A percentile compares a stretch with the other conserved stretches of the same genome.
Evolutionary conservation across 2,888 invertebrate species (phyloP).

Genomic region (Dryobotodes eremita): DNA sequence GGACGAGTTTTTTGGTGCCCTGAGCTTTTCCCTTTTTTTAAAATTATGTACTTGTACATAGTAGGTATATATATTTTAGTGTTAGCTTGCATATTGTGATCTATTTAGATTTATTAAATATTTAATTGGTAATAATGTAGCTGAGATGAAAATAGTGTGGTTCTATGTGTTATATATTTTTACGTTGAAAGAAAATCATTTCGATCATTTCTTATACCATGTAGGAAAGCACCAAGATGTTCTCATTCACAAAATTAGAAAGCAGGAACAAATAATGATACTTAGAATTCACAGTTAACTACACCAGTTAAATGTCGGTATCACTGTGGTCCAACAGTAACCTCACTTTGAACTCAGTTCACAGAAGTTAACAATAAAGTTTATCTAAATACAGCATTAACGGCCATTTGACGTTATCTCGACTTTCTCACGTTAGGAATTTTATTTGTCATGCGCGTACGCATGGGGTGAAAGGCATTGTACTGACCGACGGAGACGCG

Average conservation of each 20-base stretch:
- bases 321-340: constrained; percentile 56
- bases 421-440: constrained; percentile 84
- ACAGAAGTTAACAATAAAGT: constrained; percentile 77
- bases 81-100: too few species aligned
- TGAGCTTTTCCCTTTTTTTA: too few species aligned
- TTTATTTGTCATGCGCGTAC: constrained; percentile 79
- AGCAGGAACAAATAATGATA: constrained; percentile 44
- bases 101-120: too few species aligned
- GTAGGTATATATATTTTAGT: too few species aligned
- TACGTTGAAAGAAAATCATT: background rate
- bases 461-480: constrained; percentile 78
- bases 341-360: constrained; percentile 67
- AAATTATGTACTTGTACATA: too few species aligned
- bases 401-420: constrained; percentile 80
- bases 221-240: background rate
- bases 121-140: too few species aligned
- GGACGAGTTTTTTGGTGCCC: too few species aligned
- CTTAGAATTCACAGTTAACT: constrained; percentile 53
- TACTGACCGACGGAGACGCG: constrained; percentile 66
- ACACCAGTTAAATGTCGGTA: constrained; percentile 45
- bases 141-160: too few species aligned
- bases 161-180: too few species aligned
- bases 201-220: background rate
- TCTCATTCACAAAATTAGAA: constrained; percentile 51
- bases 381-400: constrained; percentile 78